phyloP scores from a whole-genome alignment of 2,113 vertebrate genomes.

The Tyrannus savana region DNA sequence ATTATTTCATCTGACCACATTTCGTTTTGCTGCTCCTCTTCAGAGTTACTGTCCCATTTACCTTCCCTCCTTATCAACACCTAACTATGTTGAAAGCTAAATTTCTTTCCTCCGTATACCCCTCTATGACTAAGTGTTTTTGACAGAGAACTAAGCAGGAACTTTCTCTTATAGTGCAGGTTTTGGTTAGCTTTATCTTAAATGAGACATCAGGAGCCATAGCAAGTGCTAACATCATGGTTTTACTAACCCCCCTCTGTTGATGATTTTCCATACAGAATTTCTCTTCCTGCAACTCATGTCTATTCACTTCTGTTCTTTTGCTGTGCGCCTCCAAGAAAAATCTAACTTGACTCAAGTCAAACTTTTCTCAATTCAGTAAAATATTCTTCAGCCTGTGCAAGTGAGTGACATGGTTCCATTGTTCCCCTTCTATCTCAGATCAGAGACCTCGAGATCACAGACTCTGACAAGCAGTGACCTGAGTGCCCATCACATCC shows the following conservation, averaged over 20 bases:
- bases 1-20: background rate
- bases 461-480: background rate
- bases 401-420: background rate
- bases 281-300: background rate
- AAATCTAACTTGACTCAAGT: background rate
- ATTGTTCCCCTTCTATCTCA: background rate
- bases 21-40: background rate
- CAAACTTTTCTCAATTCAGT: background rate
- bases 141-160: background rate
- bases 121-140: background rate
- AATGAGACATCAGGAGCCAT: background rate
- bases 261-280: background rate
- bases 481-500: background rate
- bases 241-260: background rate
- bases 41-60: background rate
- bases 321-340: background rate
- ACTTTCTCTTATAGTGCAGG: background rate
- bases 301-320: background rate
- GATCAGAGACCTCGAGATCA: background rate
- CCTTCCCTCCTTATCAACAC: background rate
- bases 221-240: background rate
- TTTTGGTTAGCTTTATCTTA: background rate
- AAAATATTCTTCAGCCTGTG: background rate
- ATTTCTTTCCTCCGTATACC: background rate
- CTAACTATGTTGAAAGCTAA: background rate